These are phyloP conservation scores for Otus sunia DNA, from an alignment of 2,113 vertebrate genomes.

Conservation along the genomic window DNA sequence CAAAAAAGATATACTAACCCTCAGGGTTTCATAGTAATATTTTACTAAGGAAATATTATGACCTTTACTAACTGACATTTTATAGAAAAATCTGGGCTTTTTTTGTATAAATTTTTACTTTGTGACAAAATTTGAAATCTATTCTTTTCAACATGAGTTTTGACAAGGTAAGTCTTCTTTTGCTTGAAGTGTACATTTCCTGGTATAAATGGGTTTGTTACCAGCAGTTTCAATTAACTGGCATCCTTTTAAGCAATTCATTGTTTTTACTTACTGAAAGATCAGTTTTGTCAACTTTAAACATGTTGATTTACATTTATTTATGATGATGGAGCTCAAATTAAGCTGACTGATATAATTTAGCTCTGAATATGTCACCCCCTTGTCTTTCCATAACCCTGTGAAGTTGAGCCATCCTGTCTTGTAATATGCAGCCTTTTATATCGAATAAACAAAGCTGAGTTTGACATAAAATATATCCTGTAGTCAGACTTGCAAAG, in stretches of 20 bases:
- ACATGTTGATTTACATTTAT: background rate
- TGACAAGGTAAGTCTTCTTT: background rate
- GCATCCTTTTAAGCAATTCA: background rate
- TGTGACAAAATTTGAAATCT: background rate
- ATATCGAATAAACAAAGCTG: slow-evolving; percentile 12
- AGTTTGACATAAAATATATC: slow-evolving; percentile 35
- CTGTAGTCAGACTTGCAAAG: slow-evolving; percentile 20
- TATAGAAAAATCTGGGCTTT: background rate
- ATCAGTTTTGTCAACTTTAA: background rate
- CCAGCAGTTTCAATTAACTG: background rate
- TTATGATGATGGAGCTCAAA: background rate
- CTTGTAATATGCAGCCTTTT: background rate
- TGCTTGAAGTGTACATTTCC: background rate
- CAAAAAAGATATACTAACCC: background rate
- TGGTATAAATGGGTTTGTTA: background rate
- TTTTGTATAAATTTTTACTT: background rate
- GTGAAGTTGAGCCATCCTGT: background rate
- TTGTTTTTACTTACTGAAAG: background rate
- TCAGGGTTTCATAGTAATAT: background rate
- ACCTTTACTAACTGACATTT: background rate
- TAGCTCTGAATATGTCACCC: background rate
- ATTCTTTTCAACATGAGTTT: background rate
- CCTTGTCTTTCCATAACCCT: background rate
- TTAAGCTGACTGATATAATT: background rate
- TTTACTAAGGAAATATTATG: background rate